Percentiles rank a stretch among this genome's conserved stretches.
phyloP scores from a whole-genome alignment of 1,140 invertebrate genomes.

The Laodelphax striatellus region DNA sequence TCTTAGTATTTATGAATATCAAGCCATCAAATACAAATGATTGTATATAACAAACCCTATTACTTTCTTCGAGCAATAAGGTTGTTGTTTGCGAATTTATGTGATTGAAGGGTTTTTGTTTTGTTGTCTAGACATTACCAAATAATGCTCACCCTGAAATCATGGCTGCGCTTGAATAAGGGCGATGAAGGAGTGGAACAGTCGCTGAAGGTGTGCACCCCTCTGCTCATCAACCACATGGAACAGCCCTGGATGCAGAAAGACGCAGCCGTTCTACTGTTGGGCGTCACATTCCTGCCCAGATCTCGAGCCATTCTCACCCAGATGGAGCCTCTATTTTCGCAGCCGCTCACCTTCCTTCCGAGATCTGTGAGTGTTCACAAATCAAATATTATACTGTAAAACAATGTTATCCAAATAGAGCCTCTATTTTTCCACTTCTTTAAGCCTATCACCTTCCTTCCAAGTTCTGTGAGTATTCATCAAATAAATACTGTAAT shows the following conservation, averaged over 20 bases:
- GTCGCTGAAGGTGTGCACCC: constrained; percentile 15
- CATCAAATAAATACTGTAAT: too few species aligned
- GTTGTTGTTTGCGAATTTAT: too few species aligned
- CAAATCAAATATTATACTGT: neutral
- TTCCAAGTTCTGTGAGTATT: too few species aligned
- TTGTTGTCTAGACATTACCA: constrained; percentile 44
- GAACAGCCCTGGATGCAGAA: constrained; percentile 41
- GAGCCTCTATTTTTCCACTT: too few species aligned
- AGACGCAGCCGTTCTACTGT: constrained; percentile 44
- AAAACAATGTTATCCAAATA: too few species aligned
- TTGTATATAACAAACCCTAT: too few species aligned
- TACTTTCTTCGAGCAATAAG: too few species aligned
- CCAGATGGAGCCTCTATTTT: constrained; percentile 14
- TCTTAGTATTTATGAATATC: too few species aligned
- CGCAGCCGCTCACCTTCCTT: constrained; percentile 33
- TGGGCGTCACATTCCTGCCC: constrained; percentile 44
- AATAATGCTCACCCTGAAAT: constrained; percentile 49
- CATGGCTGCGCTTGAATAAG: constrained; percentile 50
- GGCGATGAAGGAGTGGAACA: constrained; percentile 17
- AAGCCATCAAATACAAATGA: too few species aligned
- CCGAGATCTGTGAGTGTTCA: constrained; percentile 28
- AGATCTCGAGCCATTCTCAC: constrained; percentile 35
- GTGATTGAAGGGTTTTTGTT: too few species aligned
- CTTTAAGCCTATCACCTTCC: too few species aligned
- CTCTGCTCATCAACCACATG: constrained; percentile 24